Percentiles rank a stretch among this genome's conserved stretches.
Conservation (phyloP, 2,113 vertebrate genomes). For the Crocuta crocuta region DNA sequence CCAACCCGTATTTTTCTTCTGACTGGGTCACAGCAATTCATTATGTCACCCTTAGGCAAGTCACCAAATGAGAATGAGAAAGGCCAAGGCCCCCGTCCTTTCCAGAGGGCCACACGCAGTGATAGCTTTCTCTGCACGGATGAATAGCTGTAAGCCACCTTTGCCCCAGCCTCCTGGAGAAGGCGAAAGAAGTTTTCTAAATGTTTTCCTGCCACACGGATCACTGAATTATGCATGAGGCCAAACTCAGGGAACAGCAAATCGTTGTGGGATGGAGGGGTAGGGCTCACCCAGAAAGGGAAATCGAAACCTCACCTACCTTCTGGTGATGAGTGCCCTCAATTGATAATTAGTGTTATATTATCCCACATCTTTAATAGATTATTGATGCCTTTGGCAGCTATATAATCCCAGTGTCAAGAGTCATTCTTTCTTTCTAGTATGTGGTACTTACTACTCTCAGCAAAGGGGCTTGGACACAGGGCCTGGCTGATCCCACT, state of each 20-base stretch:
- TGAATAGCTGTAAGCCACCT: conserved; percentile 49
- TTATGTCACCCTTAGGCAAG: conserved; percentile 51
- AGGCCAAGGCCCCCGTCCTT: neutral
- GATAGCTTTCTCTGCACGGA: conserved; percentile 61
- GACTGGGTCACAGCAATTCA: neutral
- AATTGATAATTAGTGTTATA: conserved; percentile 79
- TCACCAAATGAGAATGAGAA: neutral
- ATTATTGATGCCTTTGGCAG: conserved; percentile 82
- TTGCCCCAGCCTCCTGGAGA: conserved; percentile 64
- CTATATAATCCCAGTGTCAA: conserved; percentile 77
- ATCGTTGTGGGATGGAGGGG: conserved; percentile 66
- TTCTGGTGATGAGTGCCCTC: conserved; percentile 68
- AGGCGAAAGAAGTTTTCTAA: conserved; percentile 74
- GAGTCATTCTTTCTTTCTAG: conserved; percentile 80
- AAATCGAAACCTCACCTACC: conserved; percentile 76
- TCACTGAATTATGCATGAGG: conserved; percentile 80
- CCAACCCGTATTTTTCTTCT: neutral
- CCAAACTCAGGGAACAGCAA: conserved; percentile 79
- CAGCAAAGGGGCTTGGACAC: neutral
- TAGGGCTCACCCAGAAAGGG: conserved; percentile 74
- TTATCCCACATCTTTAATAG: conserved; percentile 82
- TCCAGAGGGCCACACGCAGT: neutral
- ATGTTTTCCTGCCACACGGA: conserved; percentile 60
- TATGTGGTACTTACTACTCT: neutral
- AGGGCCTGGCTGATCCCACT: conserved; percentile 51